Evolutionary conservation across 2,797 vertebrate genomes (phyloP).

Genomic region (Sphaeramia orbicularis): DNA sequence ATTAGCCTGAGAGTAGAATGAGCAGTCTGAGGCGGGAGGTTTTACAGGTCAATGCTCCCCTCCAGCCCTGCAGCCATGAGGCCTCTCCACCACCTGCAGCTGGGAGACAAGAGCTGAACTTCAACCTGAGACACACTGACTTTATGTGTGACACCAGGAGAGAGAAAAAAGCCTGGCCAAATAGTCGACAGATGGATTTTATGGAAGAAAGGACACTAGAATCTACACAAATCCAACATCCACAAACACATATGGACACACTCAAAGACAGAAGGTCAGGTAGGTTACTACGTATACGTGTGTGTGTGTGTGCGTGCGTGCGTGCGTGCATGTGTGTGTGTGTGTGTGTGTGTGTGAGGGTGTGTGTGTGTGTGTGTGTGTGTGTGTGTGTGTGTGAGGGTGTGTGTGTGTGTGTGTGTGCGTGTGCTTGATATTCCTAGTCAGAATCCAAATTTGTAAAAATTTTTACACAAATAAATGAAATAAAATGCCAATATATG

Average conservation of each 20-base stretch:
- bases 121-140: slow-evolving; percentile 24
- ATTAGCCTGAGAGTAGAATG: slow-evolving; percentile 62
- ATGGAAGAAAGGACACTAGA: slow-evolving; percentile 14
- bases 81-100: slow-evolving; percentile 68
- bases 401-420: slow-evolving; percentile 14
- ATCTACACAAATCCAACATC: slow-evolving; percentile 17
- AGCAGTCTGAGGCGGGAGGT: slow-evolving; percentile 55
- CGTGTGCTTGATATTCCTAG: background rate
- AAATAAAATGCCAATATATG: no score
- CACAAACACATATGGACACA: slow-evolving; percentile 3
- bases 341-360: slow-evolving; percentile 6
- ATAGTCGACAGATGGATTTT: slow-evolving; percentile 59
- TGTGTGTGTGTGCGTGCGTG: slow-evolving; percentile 8
- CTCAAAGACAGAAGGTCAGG: slow-evolving; percentile 27
- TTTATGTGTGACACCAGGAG: slow-evolving; percentile 8
- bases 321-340: slow-evolving; percentile 13
- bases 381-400: slow-evolving; percentile 19
- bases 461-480: no score
- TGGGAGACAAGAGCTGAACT: slow-evolving; percentile 37
- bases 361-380: slow-evolving; percentile 14
- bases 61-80: slow-evolving; percentile 59
- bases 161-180: slow-evolving; percentile 8
- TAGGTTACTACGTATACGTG: slow-evolving; percentile 8
- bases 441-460: no score
- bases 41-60: slow-evolving; percentile 73